Conservation (phyloP, 1,140 invertebrate species). For the Atta cephalotes region DNA sequence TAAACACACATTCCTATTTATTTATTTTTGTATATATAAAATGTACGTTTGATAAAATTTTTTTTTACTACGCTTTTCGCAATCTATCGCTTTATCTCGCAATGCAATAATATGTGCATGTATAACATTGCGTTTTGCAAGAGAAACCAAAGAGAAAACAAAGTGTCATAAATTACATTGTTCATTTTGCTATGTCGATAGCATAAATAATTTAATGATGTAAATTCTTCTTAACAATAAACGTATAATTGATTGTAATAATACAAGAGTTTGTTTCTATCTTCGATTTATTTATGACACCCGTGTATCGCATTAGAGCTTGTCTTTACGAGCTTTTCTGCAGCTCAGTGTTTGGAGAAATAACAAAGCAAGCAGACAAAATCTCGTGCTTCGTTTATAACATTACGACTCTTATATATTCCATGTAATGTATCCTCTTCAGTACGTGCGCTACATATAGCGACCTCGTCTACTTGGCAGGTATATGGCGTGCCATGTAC, state of each 20-base stretch:
- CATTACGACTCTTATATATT: constrained; percentile 38
- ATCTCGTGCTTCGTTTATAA: constrained; percentile 44
- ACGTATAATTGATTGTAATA: background rate
- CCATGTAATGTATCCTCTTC: constrained; percentile 44
- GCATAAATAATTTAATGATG: background rate
- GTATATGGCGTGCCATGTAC: constrained; percentile 32
- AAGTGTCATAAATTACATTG: background rate
- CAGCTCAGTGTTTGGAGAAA: background rate
- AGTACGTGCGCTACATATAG: constrained; percentile 18
- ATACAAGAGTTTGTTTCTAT: background rate
- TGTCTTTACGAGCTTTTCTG: background rate
- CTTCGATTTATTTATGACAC: background rate
- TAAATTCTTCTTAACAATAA: background rate
- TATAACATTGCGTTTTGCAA: background rate
- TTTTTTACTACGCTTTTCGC: background rate
- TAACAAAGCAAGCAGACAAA: constrained; percentile 28
- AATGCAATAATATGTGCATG: background rate
- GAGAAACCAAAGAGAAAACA: background rate
- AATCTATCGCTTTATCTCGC: constrained; percentile 1
- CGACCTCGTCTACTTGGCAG: constrained; percentile 16
- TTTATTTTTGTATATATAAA: constrained; percentile 10
- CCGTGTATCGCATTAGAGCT: background rate
- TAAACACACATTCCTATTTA: background rate
- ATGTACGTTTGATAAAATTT: constrained; percentile 27
- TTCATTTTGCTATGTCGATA: background rate